Evolutionary conservation across 2,113 vertebrate genomes (phyloP).

Genomic region (Cavia aperea): DNA sequence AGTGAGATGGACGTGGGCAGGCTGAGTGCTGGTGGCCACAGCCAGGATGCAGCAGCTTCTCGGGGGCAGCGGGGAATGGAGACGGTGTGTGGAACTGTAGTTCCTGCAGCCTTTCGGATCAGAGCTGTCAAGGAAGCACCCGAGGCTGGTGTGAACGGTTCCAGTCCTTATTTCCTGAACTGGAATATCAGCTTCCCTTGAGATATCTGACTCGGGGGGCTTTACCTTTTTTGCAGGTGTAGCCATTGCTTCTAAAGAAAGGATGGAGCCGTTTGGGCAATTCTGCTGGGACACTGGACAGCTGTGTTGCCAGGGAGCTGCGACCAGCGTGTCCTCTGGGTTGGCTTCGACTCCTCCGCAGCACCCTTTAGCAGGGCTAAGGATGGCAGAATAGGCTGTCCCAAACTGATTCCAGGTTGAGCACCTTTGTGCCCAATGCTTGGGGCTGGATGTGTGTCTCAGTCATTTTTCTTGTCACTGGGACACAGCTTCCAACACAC

Average conservation of each 20-base stretch:
- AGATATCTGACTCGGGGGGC: neutral
- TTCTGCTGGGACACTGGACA: neutral
- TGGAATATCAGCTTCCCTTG: neutral
- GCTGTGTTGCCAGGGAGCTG: neutral
- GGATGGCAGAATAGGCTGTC: no score
- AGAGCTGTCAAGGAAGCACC: neutral
- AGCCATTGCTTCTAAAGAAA: neutral
- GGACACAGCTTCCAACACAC: neutral
- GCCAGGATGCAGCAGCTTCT: neutral
- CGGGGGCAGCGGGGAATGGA: neutral
- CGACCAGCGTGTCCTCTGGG: neutral
- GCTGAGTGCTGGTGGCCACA: neutral
- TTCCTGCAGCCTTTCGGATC: neutral
- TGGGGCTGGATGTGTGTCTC: neutral
- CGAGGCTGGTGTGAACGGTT: neutral
- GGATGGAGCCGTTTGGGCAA: neutral
- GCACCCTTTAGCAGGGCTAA: fast-evolving
- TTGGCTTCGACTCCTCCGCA: no score
- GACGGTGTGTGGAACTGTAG: neutral
- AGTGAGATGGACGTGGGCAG: neutral
- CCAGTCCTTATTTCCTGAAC: neutral
- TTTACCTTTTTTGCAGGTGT: neutral
- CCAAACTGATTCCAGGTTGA: neutral
- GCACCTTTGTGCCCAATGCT: neutral
- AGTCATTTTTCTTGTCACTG: neutral